Evolutionary conservation across 2,113 vertebrate species (phyloP).

Genomic region (Hydrochoerus hydrochaeris): DNA sequence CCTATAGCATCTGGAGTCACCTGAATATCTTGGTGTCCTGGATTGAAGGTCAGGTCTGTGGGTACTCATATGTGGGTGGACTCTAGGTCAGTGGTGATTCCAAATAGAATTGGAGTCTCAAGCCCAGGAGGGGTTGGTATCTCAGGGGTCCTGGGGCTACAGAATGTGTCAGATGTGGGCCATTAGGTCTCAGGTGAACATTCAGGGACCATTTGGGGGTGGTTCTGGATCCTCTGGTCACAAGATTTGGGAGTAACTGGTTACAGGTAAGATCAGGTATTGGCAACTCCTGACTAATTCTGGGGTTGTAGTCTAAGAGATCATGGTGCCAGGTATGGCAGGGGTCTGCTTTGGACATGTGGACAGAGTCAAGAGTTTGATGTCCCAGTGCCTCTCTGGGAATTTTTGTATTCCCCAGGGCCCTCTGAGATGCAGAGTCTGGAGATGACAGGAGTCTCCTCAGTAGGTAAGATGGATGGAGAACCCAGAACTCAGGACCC

Average conservation of each 20-base stretch:
- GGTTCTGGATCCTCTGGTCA: constrained; percentile 28
- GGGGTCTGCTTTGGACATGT: neutral
- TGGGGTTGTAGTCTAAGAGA: neutral
- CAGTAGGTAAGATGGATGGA: neutral
- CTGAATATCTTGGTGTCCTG: neutral
- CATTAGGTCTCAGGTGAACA: constrained; percentile 16
- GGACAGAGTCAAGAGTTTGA: neutral
- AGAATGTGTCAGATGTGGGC: neutral
- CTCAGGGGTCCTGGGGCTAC: neutral
- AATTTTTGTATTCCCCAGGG: neutral
- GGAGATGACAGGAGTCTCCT: neutral
- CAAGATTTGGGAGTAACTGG: constrained; percentile 38
- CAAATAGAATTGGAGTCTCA: neutral
- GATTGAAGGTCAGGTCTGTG: neutral
- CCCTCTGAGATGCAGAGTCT: neutral
- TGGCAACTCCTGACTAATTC: constrained; percentile 41
- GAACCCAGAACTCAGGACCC: constrained; percentile 46
- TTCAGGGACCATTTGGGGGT: neutral
- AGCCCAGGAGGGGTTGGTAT: neutral
- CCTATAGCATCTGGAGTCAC: neutral
- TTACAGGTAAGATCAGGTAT: neutral
- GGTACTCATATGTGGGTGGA: neutral
- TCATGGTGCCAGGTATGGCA: neutral
- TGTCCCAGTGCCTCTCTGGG: neutral
- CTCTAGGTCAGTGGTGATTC: neutral